A percentile compares a stretch with the other conserved stretches of the same genome.
Evolutionary conservation across 2,113 vertebrate species (phyloP).

Genomic region (Pollimyrus isidori): DNA sequence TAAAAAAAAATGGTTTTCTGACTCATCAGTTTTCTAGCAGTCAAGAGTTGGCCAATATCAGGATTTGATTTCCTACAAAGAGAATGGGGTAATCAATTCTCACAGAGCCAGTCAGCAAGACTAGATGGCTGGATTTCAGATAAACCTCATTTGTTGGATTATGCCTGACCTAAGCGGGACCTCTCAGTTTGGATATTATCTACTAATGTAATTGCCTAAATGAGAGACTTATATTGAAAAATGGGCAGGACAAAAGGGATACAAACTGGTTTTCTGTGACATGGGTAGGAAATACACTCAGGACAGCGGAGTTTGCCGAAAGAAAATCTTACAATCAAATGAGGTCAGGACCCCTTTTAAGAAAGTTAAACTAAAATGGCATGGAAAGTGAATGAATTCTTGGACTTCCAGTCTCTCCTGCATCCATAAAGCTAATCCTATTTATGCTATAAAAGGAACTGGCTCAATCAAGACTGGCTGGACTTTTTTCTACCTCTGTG

Average conservation of each 20-base stretch:
- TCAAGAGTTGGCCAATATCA: constrained; percentile 18
- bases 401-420: not conserved
- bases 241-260: not conserved
- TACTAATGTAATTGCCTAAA: constrained; percentile 15
- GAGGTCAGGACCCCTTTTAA: not conserved
- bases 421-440: not conserved
- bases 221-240: not conserved
- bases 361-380: not conserved
- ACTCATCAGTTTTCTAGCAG: constrained; percentile 10
- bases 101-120: constrained; percentile 20
- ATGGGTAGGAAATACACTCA: not conserved
- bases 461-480: not conserved
- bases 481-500: not conserved
- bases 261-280: not conserved
- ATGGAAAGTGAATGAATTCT: not conserved
- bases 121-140: constrained; percentile 21
- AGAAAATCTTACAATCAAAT: not conserved
- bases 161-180: constrained; percentile 24
- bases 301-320: not conserved
- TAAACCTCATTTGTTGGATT: constrained; percentile 17
- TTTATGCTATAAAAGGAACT: not conserved
- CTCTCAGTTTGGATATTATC: constrained; percentile 9
- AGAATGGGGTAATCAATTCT: constrained; percentile 22
- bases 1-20: not conserved
- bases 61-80: constrained; percentile 23